Conservation (phyloP, 1,140 invertebrate genomes). For the Chrysopa pallens region DNA sequence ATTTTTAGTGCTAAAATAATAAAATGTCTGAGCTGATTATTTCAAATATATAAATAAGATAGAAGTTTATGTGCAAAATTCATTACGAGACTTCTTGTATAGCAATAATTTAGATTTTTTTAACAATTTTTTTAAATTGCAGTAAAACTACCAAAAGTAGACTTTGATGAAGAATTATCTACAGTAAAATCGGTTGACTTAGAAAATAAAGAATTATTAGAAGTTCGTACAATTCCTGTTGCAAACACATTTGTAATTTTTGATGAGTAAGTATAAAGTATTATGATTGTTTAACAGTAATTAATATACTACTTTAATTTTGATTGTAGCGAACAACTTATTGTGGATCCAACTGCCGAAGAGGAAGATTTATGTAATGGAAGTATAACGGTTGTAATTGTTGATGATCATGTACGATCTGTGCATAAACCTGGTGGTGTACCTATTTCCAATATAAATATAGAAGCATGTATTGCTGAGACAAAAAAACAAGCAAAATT, state of each 20-base stretch:
- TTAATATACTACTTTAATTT: constrained; percentile 5
- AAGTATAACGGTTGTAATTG: constrained; percentile 18
- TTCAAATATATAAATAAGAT: too few species aligned
- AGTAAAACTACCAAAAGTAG: constrained; percentile 48
- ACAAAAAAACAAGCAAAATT: constrained; percentile 11
- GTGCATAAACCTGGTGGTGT: constrained; percentile 22
- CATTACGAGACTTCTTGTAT: too few species aligned
- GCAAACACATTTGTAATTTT: constrained; percentile 54
- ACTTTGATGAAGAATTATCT: constrained; percentile 42
- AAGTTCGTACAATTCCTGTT: constrained; percentile 37
- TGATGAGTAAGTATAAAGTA: constrained; percentile 35
- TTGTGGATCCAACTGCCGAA: constrained; percentile 35
- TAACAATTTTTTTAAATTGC: constrained; percentile 19
- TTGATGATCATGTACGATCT: constrained; percentile 17
- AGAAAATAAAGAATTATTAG: constrained; percentile 28
- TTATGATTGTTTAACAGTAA: constrained; percentile 2
- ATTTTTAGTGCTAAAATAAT: too few species aligned
- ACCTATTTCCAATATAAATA: constrained; percentile 15
- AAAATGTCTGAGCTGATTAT: too few species aligned
- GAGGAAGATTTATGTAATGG: constrained; percentile 30
- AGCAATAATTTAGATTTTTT: too few species aligned
- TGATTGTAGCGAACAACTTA: constrained; percentile 26
- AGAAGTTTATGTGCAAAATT: too few species aligned
- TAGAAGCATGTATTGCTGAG: constrained; percentile 16
- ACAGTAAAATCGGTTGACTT: constrained; percentile 32